These are phyloP conservation scores for Pyrgus malvae DNA, from an alignment of 2,888 invertebrate species.

Conservation along the genomic window DNA sequence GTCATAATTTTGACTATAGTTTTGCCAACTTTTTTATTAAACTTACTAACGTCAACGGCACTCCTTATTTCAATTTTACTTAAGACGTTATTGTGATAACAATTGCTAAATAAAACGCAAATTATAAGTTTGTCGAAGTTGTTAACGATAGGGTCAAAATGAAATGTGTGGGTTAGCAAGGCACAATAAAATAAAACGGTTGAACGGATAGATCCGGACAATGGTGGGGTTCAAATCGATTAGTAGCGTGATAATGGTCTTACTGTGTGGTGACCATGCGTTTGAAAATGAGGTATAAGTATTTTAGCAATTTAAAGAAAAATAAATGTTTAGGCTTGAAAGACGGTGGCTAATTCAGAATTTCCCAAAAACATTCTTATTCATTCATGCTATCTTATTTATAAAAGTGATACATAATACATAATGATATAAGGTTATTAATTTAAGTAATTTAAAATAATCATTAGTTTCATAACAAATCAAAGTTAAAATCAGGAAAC, in stretches of 20 bases:
- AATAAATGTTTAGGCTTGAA: too few species aligned
- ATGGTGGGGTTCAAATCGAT: conserved; percentile 76
- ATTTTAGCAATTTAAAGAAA: background rate
- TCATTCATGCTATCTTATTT: too few species aligned
- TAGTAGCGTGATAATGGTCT: conserved; percentile 69
- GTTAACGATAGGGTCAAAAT: conserved; percentile 47
- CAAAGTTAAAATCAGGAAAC: background rate
- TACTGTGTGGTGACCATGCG: conserved; percentile 41
- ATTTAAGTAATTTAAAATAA: too few species aligned
- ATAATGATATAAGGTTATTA: too few species aligned
- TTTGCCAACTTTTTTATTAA: background rate
- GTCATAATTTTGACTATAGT: conserved; percentile 5
- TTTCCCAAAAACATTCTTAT: too few species aligned
- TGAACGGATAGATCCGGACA: conserved; percentile 63
- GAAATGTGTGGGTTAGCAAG: conserved; percentile 58
- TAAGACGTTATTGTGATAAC: background rate
- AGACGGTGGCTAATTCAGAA: too few species aligned
- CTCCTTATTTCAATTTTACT: background rate
- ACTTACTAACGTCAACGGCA: background rate
- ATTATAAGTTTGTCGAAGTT: conserved; percentile 11
- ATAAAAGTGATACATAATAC: too few species aligned
- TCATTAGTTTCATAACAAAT: background rate
- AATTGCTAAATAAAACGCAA: background rate
- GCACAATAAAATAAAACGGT: conserved; percentile 76
- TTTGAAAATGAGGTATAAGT: conserved; percentile 12